Evolutionary conservation across 2,113 vertebrate genomes (phyloP), one percentile per base, ranked within the genome.

Genomic region (Clarias macrocephalus): DNA sequence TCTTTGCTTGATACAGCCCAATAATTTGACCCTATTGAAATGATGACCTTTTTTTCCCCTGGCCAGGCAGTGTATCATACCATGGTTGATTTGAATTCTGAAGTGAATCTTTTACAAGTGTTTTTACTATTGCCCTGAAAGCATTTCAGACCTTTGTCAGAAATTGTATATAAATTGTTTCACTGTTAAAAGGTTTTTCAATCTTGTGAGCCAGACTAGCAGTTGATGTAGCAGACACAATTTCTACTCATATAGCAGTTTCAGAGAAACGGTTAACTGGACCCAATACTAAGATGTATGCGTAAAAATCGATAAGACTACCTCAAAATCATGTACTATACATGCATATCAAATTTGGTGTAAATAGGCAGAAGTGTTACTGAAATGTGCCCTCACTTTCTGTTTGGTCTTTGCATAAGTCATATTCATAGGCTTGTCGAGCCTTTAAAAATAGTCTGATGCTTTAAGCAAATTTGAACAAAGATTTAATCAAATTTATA

Each of bases 161-260:
- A 80, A n/a, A 84, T 19, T 23, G 4, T 66, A 13, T 57, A 81
- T 87, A 21, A 37, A 75, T 80, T 37, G 52, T 87, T 85, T 59
- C 66, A 88, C 76, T 80, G 25, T 23, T 54, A 83, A 85, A 62
- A 75, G 79, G 56, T 87, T 84, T 86, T 76, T 52, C 73, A 76
- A 33, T 33, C 0, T 59, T 33, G 28, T 80, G 19, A 33, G 13
- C n/a, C 76, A 80, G 56, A 80, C 30, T 33, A 80, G 28, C 79
- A 80, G 19, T 37, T 19, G 77, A 80, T 80, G 57, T 37, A 37
- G 79, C 18, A 2, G 59, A 59, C 77, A 30, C 77, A 60, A 10
- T 56, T 77, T 77, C 11, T 28, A 21, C 7, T 57, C n/a, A 30
- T 3, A 77, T 15, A 79, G 23, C 73, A 79, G 76, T 28, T 79